Percentiles rank a stretch among this genome's conserved stretches.
Conservation (phyloP, 2,113 vertebrate species). For the Megaleporinus macrocephalus region DNA sequence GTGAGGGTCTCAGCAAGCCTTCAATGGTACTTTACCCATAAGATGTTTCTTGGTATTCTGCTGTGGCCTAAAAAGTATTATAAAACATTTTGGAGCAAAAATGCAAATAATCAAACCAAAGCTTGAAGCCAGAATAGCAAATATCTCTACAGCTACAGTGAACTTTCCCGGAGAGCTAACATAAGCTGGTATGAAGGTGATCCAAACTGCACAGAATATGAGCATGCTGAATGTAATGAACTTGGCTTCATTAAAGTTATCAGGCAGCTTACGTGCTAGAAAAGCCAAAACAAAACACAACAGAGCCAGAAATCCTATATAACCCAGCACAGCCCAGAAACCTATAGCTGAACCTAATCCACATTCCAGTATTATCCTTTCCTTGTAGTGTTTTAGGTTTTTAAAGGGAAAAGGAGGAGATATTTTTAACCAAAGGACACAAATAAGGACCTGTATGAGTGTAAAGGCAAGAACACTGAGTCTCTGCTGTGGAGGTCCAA, state of each 20-base stretch:
- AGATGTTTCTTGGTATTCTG: slow-evolving; percentile 45
- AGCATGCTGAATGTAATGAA: slow-evolving; percentile 81
- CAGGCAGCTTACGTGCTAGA: slow-evolving; percentile 71
- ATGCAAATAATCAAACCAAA: slow-evolving; percentile 73
- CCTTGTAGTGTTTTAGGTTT: slow-evolving; percentile 61
- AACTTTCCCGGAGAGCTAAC: slow-evolving; percentile 80
- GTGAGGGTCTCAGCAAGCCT: not conserved
- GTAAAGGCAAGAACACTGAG: too few relatives aligned
- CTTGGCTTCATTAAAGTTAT: slow-evolving; percentile 80
- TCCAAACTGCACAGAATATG: slow-evolving; percentile 79
- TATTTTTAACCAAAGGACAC: too few relatives aligned
- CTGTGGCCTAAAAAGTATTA: slow-evolving; percentile 67
- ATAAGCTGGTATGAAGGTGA: slow-evolving; percentile 78
- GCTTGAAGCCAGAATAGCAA: slow-evolving; percentile 77
- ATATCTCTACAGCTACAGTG: slow-evolving; percentile 76
- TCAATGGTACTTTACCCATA: slow-evolving; percentile 23
- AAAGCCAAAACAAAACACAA: slow-evolving; percentile 64
- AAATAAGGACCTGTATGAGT: too few relatives aligned
- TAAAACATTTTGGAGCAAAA: slow-evolving; percentile 75
- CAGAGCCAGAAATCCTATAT: slow-evolving; percentile 67
- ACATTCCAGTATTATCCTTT: slow-evolving; percentile 70
- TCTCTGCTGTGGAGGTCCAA: too few relatives aligned
- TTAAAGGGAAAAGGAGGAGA: slow-evolving; percentile 61
- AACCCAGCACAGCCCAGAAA: slow-evolving; percentile 72
- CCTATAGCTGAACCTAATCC: slow-evolving; percentile 65